These are phyloP conservation scores for Xyrauchen texanus DNA, from an alignment of 2,113 vertebrate species.

Conservation along the genomic window DNA sequence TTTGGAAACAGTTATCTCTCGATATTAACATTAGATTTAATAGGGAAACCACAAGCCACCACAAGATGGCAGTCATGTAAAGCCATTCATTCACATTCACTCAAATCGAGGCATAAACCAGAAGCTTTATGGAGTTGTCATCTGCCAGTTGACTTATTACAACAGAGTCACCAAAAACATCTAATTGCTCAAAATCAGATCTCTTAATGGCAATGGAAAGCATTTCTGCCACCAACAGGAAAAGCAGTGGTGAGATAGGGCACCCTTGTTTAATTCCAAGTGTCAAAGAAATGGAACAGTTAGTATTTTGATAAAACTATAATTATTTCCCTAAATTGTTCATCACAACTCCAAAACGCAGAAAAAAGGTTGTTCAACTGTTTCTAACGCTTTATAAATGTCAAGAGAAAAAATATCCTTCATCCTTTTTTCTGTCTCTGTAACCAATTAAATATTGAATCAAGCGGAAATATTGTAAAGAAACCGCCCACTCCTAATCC, in stretches of 20 bases:
- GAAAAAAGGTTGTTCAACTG: too few relatives aligned
- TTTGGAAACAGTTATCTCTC: background rate
- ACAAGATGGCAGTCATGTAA: background rate
- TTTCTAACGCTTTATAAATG: too few relatives aligned
- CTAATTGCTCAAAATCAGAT: background rate
- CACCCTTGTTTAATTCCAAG: background rate
- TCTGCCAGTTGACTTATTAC: background rate
- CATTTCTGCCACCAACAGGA: background rate
- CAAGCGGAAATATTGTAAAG: too few relatives aligned
- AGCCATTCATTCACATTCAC: constrained; percentile 20
- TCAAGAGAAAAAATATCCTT: too few relatives aligned
- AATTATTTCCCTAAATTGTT: constrained; percentile 13
- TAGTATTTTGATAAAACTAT: constrained; percentile 9
- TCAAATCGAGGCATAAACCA: background rate
- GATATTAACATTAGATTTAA: constrained; percentile 1
- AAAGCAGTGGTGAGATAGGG: background rate
- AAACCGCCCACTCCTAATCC: too few relatives aligned
- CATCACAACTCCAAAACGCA: constrained; percentile 17
- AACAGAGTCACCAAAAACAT: background rate
- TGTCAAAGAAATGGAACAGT: constrained; percentile 8
- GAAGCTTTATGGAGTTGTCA: background rate
- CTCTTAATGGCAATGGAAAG: constrained; percentile 24
- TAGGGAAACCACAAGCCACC: background rate
- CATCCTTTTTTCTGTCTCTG: too few relatives aligned
- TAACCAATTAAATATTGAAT: too few relatives aligned